Evolutionary conservation across 1,140 invertebrate genomes (phyloP).

Genomic region (Ctenoplectra terminalis): DNA sequence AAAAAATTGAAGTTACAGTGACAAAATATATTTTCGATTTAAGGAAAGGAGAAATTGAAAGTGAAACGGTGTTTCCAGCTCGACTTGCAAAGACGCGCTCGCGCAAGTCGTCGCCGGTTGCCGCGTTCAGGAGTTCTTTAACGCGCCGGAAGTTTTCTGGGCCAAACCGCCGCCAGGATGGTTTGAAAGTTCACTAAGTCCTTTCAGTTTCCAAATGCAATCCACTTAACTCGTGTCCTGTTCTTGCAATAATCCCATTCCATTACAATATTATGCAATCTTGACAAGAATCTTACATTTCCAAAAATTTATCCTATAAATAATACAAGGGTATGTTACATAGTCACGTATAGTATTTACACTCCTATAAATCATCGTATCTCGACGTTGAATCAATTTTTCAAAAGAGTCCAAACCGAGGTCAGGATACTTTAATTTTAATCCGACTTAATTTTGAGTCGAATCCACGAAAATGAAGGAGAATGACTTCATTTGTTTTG

Average conservation of each 20-base stretch:
- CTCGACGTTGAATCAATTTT: not conserved
- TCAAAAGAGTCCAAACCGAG: not conserved
- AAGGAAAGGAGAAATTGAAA: not conserved
- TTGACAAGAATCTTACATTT: no score
- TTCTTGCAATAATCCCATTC: no score
- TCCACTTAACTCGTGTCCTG: not conserved
- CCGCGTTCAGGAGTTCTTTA: not conserved
- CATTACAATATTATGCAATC: not conserved
- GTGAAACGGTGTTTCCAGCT: not conserved
- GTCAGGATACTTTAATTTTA: not conserved
- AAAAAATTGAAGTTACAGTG: not conserved
- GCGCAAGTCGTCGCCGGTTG: not conserved
- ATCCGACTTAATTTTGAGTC: not conserved
- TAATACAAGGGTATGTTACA: not conserved
- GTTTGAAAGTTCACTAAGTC: not conserved
- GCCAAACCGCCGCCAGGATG: not conserved
- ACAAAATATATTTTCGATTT: not conserved
- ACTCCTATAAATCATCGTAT: not conserved
- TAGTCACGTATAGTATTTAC: not conserved
- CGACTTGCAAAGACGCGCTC: not conserved
- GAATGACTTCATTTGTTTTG: slow-evolving; percentile 24
- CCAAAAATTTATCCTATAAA: not conserved
- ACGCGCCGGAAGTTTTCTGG: slow-evolving; percentile 10
- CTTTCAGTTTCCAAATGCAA: not conserved
- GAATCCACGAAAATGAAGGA: not conserved